Percentiles rank a stretch among this genome's conserved stretches.
Evolutionary conservation across 2,888 invertebrate genomes (phyloP).

Genomic region (Gasteruption jaculator): DNA sequence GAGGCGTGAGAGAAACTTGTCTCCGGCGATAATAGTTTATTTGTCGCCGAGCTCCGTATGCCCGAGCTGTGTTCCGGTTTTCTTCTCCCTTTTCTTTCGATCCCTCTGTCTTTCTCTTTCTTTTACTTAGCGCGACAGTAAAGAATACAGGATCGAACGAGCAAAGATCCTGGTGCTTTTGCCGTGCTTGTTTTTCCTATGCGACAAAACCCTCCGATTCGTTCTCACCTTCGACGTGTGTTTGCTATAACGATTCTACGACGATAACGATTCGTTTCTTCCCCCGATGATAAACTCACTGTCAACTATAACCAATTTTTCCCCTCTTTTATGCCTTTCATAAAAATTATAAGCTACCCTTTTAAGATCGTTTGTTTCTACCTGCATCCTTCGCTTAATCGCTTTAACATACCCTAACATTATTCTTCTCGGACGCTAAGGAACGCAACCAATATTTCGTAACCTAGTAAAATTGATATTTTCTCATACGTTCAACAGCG

Average conservation of each 20-base stretch:
- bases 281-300: too few species aligned
- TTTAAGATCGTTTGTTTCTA: constrained; percentile 40
- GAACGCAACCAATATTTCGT: too few species aligned
- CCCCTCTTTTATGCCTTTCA: constrained; percentile 11
- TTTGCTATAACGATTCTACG: too few species aligned
- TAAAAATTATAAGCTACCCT: constrained; percentile 35
- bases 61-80: constrained; percentile 49
- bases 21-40: constrained; percentile 51
- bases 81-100: constrained; percentile 38
- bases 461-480: too few species aligned
- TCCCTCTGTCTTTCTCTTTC: too few species aligned
- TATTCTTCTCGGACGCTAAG: too few species aligned
- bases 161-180: constrained; percentile 48
- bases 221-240: too few species aligned
- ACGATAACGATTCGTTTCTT: too few species aligned
- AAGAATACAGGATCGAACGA: constrained; percentile 50
- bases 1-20: constrained; percentile 51
- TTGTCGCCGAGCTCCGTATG: constrained; percentile 43
- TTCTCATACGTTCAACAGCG: too few species aligned
- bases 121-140: too few species aligned
- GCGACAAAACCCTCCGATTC: constrained; percentile 22
- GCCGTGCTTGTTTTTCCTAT: constrained; percentile 28
- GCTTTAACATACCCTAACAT: too few species aligned
- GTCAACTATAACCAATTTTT: too few species aligned
- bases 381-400: constrained; percentile 38